These are phyloP conservation scores for Cetoscarus ocellatus DNA, from an alignment of 2,797 vertebrate species.

Conservation along the genomic window DNA sequence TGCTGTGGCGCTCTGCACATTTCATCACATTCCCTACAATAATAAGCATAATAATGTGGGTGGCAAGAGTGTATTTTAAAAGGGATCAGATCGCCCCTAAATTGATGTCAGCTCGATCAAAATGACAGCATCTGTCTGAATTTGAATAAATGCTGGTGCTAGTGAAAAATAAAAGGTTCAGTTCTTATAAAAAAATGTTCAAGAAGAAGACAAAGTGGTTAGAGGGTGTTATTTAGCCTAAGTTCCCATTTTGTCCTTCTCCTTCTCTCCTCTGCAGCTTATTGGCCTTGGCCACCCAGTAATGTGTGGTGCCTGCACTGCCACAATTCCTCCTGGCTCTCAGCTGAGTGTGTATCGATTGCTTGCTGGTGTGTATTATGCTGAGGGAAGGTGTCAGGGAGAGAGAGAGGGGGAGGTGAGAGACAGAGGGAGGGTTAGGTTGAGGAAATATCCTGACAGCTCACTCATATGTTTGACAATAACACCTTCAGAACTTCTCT, in stretches of 20 bases:
- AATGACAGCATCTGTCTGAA: constrained; percentile 51
- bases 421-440: constrained; percentile 64
- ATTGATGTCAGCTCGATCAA: constrained; percentile 57
- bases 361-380: constrained; percentile 82
- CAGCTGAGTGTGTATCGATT: constrained; percentile 81
- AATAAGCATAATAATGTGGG: constrained; percentile 69
- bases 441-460: constrained; percentile 77
- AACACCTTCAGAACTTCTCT: constrained; percentile 61
- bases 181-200: constrained; percentile 20
- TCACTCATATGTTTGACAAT: constrained; percentile 70
- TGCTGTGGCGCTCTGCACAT: constrained; percentile 54
- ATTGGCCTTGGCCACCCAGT: constrained; percentile 83
- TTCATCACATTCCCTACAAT: constrained; percentile 69
- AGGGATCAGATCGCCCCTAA: constrained; percentile 57
- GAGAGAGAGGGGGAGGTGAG: constrained; percentile 47
- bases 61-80: constrained; percentile 60
- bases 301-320: constrained; percentile 82
- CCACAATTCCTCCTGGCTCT: constrained; percentile 84
- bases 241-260: constrained; percentile 61
- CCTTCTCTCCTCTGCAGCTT: constrained; percentile 65
- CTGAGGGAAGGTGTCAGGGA: constrained; percentile 75
- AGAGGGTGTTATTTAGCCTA: constrained; percentile 69
- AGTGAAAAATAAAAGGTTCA: constrained; percentile 46
- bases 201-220: constrained; percentile 22
- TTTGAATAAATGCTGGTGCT: constrained; percentile 46